A percentile compares a stretch with the other conserved stretches of the same genome.
phyloP scores from a whole-genome alignment of 1,140 invertebrate species.

The Hesperophylax magnus region DNA sequence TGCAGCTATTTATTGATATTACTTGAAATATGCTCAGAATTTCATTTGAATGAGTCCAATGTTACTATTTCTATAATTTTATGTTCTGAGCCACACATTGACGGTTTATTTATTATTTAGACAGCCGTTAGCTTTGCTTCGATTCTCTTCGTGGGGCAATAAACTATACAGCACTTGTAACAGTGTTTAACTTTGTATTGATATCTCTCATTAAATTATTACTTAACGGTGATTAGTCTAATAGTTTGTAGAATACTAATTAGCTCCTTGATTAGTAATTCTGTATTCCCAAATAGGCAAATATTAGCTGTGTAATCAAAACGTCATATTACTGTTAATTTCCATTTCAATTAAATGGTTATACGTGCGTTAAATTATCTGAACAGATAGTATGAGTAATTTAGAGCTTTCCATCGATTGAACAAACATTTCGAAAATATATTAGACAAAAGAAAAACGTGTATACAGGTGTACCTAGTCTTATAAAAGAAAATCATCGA shows the following conservation, averaged over 20 bases:
- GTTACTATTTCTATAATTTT: neutral
- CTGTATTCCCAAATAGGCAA: conserved; percentile 6
- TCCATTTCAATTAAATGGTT: no score
- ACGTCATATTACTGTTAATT: no score
- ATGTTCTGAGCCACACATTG: neutral
- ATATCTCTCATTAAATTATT: neutral
- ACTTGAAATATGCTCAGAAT: neutral
- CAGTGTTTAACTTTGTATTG: conserved; percentile 18
- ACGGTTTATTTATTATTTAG: neutral
- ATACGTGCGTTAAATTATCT: no score
- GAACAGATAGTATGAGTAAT: no score
- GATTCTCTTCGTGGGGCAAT: neutral
- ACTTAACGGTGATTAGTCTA: neutral
- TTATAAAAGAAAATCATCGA: no score
- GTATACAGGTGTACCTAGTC: no score
- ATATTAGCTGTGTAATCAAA: neutral
- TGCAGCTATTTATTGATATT: neutral
- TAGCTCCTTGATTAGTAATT: neutral
- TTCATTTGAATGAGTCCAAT: neutral
- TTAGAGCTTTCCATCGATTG: neutral
- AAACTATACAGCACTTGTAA: neutral
- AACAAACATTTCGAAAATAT: neutral
- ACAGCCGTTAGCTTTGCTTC: conserved; percentile 3
- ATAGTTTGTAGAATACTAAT: neutral
- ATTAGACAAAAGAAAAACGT: neutral